Evolutionary conservation across 2,113 vertebrate genomes (phyloP).

Genomic region (Crotalus horridus): DNA sequence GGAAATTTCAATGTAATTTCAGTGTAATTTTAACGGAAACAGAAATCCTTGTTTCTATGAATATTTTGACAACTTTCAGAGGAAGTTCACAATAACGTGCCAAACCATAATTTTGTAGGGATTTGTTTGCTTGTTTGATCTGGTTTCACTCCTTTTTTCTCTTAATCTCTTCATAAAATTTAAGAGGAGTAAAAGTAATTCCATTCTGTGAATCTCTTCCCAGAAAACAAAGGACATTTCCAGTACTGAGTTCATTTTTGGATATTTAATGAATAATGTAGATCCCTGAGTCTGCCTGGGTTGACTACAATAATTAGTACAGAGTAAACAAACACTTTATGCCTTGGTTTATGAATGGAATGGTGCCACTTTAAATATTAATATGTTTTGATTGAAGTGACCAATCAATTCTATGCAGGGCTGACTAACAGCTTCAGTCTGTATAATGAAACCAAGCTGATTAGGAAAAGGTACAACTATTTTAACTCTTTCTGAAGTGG

Average conservation of each 20-base stretch:
- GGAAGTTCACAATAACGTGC: background rate
- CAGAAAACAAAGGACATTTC: constrained; percentile 44
- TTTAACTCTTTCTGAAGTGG: background rate
- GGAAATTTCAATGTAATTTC: too few species aligned
- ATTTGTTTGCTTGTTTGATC: background rate
- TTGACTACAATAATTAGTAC: constrained; percentile 59
- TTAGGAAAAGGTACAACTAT: background rate
- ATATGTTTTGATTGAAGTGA: constrained; percentile 37
- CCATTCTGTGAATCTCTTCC: constrained; percentile 29
- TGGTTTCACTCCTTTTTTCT: background rate
- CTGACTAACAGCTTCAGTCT: constrained; percentile 26
- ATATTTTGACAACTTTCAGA: background rate
- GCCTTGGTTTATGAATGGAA: constrained; percentile 49
- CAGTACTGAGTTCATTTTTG: constrained; percentile 41
- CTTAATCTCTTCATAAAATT: background rate
- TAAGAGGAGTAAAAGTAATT: background rate
- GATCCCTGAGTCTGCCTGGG: constrained; percentile 50
- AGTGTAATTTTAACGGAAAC: background rate
- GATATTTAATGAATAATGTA: constrained; percentile 58
- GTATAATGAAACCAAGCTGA: constrained; percentile 14
- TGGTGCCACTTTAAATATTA: constrained; percentile 57
- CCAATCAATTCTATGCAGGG: constrained; percentile 36
- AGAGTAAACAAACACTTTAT: constrained; percentile 57
- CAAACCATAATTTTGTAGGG: background rate
- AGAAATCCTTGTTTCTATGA: background rate